Percentiles rank a stretch among this genome's conserved stretches.
Evolutionary conservation across 1,140 invertebrate genomes (phyloP).

Genomic region (Gryllus bimaculatus): DNA sequence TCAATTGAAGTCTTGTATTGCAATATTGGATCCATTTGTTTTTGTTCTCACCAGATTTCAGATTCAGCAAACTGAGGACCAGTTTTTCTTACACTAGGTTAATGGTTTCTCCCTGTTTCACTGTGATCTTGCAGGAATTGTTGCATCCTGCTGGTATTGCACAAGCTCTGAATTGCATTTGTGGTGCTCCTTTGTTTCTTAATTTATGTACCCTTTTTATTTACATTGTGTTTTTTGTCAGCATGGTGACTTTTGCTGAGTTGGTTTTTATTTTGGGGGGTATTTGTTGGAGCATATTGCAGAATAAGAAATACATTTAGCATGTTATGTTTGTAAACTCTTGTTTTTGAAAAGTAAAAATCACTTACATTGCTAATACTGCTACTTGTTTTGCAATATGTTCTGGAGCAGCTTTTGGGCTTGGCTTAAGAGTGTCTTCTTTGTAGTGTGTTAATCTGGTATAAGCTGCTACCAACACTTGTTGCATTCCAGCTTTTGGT

Average conservation of each 20-base stretch:
- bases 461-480: background rate
- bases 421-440: background rate
- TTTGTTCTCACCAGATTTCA: background rate
- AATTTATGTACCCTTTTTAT: background rate
- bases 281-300: too few species aligned
- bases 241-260: background rate
- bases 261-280: background rate
- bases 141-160: background rate
- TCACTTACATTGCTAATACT: background rate
- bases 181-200: constrained; percentile 8
- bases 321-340: background rate
- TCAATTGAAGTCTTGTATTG: background rate
- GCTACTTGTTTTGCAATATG: background rate
- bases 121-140: constrained; percentile 4
- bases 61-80: background rate
- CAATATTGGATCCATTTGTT: background rate
- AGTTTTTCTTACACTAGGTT: background rate
- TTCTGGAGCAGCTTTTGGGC: background rate
- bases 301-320: too few species aligned
- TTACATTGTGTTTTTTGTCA: background rate
- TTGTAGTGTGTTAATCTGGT: background rate
- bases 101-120: background rate
- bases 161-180: constrained; percentile 4
- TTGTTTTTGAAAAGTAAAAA: background rate
- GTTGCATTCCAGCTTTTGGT: constrained; percentile 3